Evolutionary conservation across 1,140 invertebrate genomes (phyloP).

Genomic region (Calliopsis andreniformis): DNA sequence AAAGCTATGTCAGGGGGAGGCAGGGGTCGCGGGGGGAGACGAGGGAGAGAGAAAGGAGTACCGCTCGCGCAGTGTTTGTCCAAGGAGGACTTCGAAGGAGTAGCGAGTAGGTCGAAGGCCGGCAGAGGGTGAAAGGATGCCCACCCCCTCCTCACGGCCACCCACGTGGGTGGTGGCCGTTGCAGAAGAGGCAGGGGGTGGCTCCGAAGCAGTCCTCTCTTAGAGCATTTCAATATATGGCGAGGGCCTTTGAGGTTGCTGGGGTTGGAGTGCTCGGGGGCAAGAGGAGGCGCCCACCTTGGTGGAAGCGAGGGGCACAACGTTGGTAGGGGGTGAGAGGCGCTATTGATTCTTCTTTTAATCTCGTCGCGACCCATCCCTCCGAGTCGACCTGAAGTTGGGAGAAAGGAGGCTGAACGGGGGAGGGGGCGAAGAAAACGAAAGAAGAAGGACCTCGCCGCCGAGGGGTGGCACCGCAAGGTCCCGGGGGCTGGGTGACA

Average conservation of each 20-base stretch:
- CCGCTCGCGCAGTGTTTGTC: slow-evolving; percentile 71
- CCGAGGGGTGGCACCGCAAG: slow-evolving; percentile 48
- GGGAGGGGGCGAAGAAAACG: slow-evolving; percentile 47
- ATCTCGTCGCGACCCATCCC: slow-evolving; percentile 80
- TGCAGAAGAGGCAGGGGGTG: slow-evolving; percentile 52
- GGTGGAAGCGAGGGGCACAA: slow-evolving; percentile 39
- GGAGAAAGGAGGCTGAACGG: slow-evolving; percentile 19
- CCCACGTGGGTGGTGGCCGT: slow-evolving; percentile 71
- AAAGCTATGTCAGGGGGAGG: slow-evolving; percentile 17
- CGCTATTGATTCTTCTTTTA: slow-evolving; percentile 81
- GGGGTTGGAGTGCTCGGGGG: slow-evolving; percentile 66
- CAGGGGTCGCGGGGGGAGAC: not conserved
- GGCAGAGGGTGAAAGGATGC: slow-evolving; percentile 49
- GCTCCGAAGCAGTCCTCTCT: slow-evolving; percentile 72
- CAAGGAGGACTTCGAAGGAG: slow-evolving; percentile 66
- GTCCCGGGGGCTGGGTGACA: slow-evolving; percentile 47
- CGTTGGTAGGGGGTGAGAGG: slow-evolving; percentile 53
- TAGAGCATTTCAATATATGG: slow-evolving; percentile 81
- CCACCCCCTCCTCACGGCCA: slow-evolving; percentile 55
- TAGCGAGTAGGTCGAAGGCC: slow-evolving; percentile 56
- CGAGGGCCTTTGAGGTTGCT: slow-evolving; percentile 79
- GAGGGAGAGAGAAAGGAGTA: slow-evolving; percentile 31
- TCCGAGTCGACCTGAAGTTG: slow-evolving; percentile 60
- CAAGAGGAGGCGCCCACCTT: slow-evolving; percentile 61
- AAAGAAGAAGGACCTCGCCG: slow-evolving; percentile 64